Base-by-base conservation (phyloP, 1,140 invertebrate genomes). In the Cydia fagiglandana region DNA sequence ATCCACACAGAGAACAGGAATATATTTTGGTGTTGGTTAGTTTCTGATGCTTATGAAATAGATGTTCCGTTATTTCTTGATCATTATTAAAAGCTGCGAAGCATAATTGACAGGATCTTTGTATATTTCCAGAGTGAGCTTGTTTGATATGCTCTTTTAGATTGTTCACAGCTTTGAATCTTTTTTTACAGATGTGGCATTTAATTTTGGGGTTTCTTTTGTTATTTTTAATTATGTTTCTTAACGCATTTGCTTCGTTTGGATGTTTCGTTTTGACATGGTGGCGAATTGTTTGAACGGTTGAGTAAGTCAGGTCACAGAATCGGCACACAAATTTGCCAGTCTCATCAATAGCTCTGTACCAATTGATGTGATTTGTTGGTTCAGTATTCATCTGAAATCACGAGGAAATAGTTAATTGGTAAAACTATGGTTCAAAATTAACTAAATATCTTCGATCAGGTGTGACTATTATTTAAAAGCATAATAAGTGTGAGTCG, bases 141-240 rank as follows among this genome's bases (percentile, higher is more conserved):
- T 10, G 47, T 47, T 66, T 20, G 61, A 83, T 38, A 78, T 88
- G 86, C 4, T 13, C 45, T 74, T 83, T 76, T 64, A 88, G 80
- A 61, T 77, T 34, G 0, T 30, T 13, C 10, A 83, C 53, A 53
- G 47, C 56, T 75, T 79, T 76, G 41, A 85, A 84, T 15, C 1
- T 34, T 56, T 81, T 76, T 12, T 83, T 81, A 56, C 84, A 88
- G 34, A 87, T 80, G 56, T 84, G 80, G 74, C 85, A 88, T 78
- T 79, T 80, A 13, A 78, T 56, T 78, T 76, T 85, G 4, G 24
- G 73, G 7, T 73, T 82, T 66, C 85, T 79, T 38, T 79, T 77
- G 24, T 79, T 82, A 15, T 79, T 78, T 68, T 75, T 45, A 7
- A 78, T 68, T n/a, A 17, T 45, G 24, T 41, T 75, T 74, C 77